A percentile compares a stretch with the other conserved stretches of the same genome.
Conservation (phyloP, 2,113 vertebrate species). For the Malurus alboscapulatus region DNA sequence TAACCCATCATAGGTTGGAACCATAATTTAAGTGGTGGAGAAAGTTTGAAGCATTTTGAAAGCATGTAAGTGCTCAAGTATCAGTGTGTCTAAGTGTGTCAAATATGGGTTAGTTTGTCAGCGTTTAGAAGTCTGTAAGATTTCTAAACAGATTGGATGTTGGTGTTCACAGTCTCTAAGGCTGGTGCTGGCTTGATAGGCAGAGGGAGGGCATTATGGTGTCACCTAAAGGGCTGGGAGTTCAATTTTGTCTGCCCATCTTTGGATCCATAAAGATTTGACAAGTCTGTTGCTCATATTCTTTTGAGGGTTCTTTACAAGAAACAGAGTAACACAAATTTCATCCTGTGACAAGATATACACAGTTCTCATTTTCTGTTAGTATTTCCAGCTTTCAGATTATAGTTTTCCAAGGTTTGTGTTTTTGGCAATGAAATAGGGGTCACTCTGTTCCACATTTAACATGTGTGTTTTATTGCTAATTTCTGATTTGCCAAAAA, state of each 20-base stretch:
- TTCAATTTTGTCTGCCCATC: neutral
- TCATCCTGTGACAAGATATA: neutral
- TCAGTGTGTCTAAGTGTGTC: neutral
- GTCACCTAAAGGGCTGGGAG: neutral
- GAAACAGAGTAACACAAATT: neutral
- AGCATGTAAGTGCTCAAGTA: neutral
- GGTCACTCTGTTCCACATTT: neutral
- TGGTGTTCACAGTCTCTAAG: neutral
- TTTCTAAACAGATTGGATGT: neutral
- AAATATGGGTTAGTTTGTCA: neutral
- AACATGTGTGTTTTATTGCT: neutral
- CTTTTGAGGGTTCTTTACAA: neutral
- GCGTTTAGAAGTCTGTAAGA: neutral
- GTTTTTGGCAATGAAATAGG: neutral
- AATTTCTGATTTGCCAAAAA: constrained; percentile 5
- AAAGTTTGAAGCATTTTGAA: neutral
- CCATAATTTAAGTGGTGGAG: neutral
- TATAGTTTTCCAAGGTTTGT: neutral
- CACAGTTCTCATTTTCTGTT: neutral
- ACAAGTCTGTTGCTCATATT: neutral
- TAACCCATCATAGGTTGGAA: neutral
- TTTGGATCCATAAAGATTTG: neutral
- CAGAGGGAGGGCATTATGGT: accelerated
- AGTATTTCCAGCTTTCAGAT: neutral
- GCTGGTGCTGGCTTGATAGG: neutral